These are phyloP conservation scores for Copidosoma floridanum DNA, from an alignment of 1,140 invertebrate genomes.

Conservation along the genomic window DNA sequence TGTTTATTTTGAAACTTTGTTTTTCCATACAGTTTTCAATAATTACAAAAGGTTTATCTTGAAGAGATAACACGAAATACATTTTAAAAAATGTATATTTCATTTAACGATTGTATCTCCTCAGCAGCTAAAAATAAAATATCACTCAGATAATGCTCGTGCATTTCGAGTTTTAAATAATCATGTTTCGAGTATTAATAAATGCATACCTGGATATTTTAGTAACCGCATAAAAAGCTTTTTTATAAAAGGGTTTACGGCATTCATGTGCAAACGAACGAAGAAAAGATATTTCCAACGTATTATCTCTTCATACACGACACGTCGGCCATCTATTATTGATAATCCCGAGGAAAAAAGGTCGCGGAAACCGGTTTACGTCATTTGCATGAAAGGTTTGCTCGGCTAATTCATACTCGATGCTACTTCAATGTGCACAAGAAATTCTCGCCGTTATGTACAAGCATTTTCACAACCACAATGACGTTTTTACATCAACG, in stretches of 20 bases:
- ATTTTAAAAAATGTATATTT: too few relatives aligned
- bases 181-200: conserved; percentile 5
- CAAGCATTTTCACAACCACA: too few relatives aligned
- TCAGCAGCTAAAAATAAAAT: too few relatives aligned
- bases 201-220: not conserved
- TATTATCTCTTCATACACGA: not conserved
- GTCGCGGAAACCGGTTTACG: not conserved
- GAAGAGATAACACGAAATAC: too few relatives aligned
- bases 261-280: not conserved
- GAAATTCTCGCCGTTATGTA: too few relatives aligned
- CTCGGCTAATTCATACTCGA: conserved; percentile 2
- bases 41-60: too few relatives aligned
- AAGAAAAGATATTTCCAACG: not conserved
- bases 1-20: too few relatives aligned
- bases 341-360: conserved; percentile 10
- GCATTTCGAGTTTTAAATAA: conserved; percentile 12
- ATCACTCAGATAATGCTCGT: too few relatives aligned
- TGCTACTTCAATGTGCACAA: too few relatives aligned
- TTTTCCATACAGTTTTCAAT: too few relatives aligned
- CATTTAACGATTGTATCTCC: too few relatives aligned
- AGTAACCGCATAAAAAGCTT: conserved; percentile 1
- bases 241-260: conserved; percentile 3
- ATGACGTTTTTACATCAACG: too few relatives aligned
- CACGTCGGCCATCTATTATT: not conserved
- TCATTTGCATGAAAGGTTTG: not conserved